Conservation (phyloP, 2,888 invertebrate species). For the Gibbula magus region DNA sequence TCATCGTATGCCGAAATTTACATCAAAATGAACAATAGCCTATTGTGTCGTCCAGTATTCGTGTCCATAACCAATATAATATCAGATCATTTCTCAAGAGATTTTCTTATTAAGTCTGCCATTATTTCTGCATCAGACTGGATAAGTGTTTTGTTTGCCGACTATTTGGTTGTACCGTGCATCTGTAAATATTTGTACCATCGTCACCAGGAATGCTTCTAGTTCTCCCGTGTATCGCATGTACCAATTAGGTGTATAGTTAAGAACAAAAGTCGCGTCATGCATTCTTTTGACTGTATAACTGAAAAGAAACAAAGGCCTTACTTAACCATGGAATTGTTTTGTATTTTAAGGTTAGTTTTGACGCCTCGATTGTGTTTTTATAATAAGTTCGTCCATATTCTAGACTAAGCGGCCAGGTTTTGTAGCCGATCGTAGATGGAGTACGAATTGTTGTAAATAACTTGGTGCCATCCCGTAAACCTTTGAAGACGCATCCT, state of each 20-base stretch:
- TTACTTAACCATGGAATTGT: constrained; percentile 15
- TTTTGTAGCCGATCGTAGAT: background rate
- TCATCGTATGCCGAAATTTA: too few relatives aligned
- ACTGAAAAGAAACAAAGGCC: background rate
- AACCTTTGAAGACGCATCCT: too few relatives aligned
- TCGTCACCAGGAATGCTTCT: constrained; percentile 1
- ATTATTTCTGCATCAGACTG: too few relatives aligned
- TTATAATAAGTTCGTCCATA: constrained; percentile 5
- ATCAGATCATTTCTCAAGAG: too few relatives aligned
- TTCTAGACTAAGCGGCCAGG: background rate
- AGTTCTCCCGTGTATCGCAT: background rate
- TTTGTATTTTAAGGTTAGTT: constrained; percentile 1
- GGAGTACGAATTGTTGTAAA: background rate
- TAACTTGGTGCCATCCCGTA: constrained; percentile 5
- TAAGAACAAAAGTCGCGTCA: background rate
- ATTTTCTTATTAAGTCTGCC: too few relatives aligned
- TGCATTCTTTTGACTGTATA: background rate
- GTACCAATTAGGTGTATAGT: background rate
- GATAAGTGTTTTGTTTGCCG: too few relatives aligned
- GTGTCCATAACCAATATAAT: too few relatives aligned
- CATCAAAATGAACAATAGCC: too few relatives aligned
- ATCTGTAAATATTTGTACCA: background rate
- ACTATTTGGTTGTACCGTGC: background rate
- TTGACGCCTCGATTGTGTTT: background rate
- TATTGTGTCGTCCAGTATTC: too few relatives aligned